Evolutionary conservation across 2,797 vertebrate genomes (phyloP), one percentile per base, ranked within the genome.

Genomic region (Echiichthys vipera): DNA sequence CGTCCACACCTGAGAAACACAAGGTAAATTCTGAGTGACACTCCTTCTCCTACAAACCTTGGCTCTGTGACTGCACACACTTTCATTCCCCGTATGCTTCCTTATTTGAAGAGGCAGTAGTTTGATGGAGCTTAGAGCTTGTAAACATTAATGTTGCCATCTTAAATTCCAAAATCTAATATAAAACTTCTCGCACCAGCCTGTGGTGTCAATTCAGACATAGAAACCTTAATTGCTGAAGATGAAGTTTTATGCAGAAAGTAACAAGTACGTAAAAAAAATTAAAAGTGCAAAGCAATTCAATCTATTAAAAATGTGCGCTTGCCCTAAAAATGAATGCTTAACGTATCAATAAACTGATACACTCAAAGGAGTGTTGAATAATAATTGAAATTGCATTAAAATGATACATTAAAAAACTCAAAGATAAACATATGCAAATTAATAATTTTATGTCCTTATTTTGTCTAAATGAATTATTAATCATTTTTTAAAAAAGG

Each of bases 1-100:
- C 0, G 7, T 74, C 87, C 87, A 92, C 39, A 82, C 75, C 87
- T 91, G 79, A 42, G 17, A 50, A 42, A 61, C 9, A 75, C 12
- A 59, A 64, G n/a, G 13, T 17, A 50, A 68, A 22, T 5, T 15
- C 45, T 56, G 6, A 49, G 14, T 34, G 22, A 27, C 22, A 40
- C 7, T 54, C 50, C 30, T 6, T 29, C 1, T 34, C 14, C 55
- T 18, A 24, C 30, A 34, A 36, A 5, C 29, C 4, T 69, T 43
- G 46, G 4, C 47, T 47, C 42, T 42, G 34, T 34, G 9, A 34
- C 32, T 24, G 3, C 22, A 62, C n/a, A 27, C 20, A 7, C 17
- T 47, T 29, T n/a, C 7, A 29, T 29, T 30, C 12, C 34, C 11
- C 5, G 59, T 7, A 62, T 20, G 2, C 18, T 30, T 25, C 10